Base-by-base conservation (phyloP, 1,140 invertebrate species). In the Stegodyphus dumicola region DNA sequence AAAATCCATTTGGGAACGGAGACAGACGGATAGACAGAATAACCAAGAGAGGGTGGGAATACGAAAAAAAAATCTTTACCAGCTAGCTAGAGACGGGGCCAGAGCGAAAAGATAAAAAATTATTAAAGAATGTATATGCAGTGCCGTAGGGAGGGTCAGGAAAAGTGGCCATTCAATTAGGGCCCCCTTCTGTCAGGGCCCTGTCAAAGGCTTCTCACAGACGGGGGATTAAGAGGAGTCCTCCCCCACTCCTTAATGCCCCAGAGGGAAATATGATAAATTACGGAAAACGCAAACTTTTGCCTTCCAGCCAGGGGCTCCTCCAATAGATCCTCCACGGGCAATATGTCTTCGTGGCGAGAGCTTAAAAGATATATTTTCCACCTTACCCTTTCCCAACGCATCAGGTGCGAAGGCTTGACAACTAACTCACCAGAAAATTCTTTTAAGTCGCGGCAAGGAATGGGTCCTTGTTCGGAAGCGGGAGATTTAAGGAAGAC, bases 241-340 rank as follows among this genome's bases (percentile, higher is more conserved):
- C 53, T 33, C 73, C 53, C 15, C 73, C 11, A 18, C 53, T 75
- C 52, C 73, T 52, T 76, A 70, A 71, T 60, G 75, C 83, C 83
- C 54, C 33, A 17, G 15, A 83, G 80, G 74, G 66, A 85, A 85
- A 85, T 85, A 85, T 85, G 83, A 85, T 85, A 85, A 85, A 85
- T 85, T 85, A 85, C 83, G 73, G 54, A 85, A 85, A 85, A 85
- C 70, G 80, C 80, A 83, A 83, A 83, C 80, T 83, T 83, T 83
- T 81, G 78, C 78, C 78, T 81, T 15, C 51, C 18, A 65, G 77
- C 65, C 9, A 65, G 66, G 6, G 33, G 33, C 49, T 49, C n/a
- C 33, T 71, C 78, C 78, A 73, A 81, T 71, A 81, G 54, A 81
- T 81, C 53, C 70, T 81, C 70, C 66, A 18, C 11, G 49, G 52